phyloP scores from a whole-genome alignment of 1,140 invertebrate species.

The Diorhabda carinulata region DNA sequence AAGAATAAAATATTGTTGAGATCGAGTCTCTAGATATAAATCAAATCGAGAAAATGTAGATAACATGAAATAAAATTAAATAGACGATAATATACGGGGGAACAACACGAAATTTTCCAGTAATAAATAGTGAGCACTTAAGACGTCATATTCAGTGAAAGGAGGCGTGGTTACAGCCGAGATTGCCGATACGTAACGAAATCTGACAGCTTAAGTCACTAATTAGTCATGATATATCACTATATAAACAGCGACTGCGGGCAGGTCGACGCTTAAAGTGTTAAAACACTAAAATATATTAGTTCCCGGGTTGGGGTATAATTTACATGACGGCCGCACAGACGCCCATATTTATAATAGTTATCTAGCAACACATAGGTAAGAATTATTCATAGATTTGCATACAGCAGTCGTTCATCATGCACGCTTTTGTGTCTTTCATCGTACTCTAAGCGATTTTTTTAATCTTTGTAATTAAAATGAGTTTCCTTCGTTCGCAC shows the following conservation, averaged over 20 bases:
- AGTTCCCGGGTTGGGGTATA: constrained; percentile 39
- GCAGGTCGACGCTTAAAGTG: constrained; percentile 39
- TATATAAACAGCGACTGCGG: constrained; percentile 44
- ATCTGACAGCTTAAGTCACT: constrained; percentile 42
- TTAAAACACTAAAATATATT: constrained; percentile 47
- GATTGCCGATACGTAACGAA: constrained; percentile 42
- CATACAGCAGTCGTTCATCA: constrained; percentile 39
- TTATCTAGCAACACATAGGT: constrained; percentile 40
- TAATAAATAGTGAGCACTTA: constrained; percentile 42
- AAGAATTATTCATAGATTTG: constrained; percentile 41
- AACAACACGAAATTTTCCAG: constrained; percentile 34
- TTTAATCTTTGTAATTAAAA: constrained; percentile 46
- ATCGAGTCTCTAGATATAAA: no score
- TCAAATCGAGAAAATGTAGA: constrained; percentile 24
- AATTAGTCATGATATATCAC: constrained; percentile 47
- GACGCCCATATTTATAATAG: constrained; percentile 43
- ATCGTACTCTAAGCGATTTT: constrained; percentile 41
- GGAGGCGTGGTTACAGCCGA: constrained; percentile 29
- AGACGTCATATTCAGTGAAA: constrained; percentile 34
- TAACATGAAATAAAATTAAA: constrained; percentile 38
- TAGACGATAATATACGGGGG: constrained; percentile 30
- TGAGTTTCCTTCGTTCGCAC: constrained; percentile 39
- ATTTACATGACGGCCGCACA: constrained; percentile 40
- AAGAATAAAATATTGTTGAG: no score
- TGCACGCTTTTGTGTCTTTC: constrained; percentile 40